These are phyloP conservation scores for Hyles vespertilio DNA, from an alignment of 1,140 invertebrate genomes.

Conservation along the genomic window DNA sequence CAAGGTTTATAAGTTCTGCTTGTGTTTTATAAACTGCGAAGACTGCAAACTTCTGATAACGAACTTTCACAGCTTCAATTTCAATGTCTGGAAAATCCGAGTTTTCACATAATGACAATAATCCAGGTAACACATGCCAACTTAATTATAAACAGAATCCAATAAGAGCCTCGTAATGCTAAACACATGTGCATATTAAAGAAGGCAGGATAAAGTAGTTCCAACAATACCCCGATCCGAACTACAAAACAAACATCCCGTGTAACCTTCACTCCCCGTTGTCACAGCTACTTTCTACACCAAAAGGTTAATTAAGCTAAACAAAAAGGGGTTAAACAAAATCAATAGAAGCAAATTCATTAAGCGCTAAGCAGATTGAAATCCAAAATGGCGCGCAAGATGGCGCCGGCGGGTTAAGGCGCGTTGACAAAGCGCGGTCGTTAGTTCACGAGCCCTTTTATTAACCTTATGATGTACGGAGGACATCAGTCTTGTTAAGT, in stretches of 20 bases:
- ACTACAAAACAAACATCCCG: slow-evolving; percentile 10
- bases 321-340: slow-evolving; percentile 75
- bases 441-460: slow-evolving; percentile 71
- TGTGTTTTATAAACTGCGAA: no score
- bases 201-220: no score
- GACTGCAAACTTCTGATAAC: no score
- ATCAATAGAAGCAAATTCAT: slow-evolving; percentile 74
- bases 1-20: no score
- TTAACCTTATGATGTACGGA: slow-evolving; percentile 74
- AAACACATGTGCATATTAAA: no score
- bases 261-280: slow-evolving; percentile 34
- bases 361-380: slow-evolving; percentile 74
- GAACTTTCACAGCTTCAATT: no score
- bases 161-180: no score
- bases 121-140: no score
- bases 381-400: slow-evolving; percentile 70
- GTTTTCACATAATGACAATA: no score
- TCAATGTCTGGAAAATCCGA: no score
- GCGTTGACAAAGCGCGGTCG: slow-evolving; percentile 70
- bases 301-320: slow-evolving; percentile 74
- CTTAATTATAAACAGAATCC: no score
- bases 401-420: slow-evolving; percentile 65
- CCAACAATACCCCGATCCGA: neutral
- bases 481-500: slow-evolving; percentile 60
- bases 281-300: slow-evolving; percentile 46